phyloP scores from a whole-genome alignment of 2,888 invertebrate species.

The Atherix ibis region DNA sequence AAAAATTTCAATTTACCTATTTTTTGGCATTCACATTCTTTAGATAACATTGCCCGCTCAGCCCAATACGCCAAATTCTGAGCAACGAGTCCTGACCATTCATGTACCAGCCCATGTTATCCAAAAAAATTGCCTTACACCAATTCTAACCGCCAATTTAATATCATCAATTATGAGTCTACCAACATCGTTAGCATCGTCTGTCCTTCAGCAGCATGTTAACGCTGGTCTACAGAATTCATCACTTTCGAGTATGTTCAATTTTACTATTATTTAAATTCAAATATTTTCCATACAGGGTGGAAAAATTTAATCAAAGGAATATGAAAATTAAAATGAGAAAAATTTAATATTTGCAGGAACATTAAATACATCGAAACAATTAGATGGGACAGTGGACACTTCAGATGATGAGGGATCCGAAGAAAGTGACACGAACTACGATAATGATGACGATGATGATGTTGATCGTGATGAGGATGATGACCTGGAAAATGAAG shows the following conservation, averaged over 20 bases:
- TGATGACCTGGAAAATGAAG: conserved; percentile 44
- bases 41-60: conserved; percentile 71
- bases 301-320: background rate
- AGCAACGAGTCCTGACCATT: conserved; percentile 62
- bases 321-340: too few relatives aligned
- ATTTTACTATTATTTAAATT: background rate
- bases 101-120: conserved; percentile 78
- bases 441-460: conserved; percentile 59
- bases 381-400: conserved; percentile 50
- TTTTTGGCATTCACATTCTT: conserved; percentile 6
- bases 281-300: background rate
- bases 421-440: conserved; percentile 56
- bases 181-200: conserved; percentile 65
- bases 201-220: conserved; percentile 76
- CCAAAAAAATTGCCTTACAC: conserved; percentile 50
- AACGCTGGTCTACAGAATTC: conserved; percentile 56
- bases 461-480: conserved; percentile 51
- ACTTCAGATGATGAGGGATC: conserved; percentile 64
- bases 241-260: conserved; percentile 29
- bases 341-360: conserved; percentile 16
- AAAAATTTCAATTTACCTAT: too few relatives aligned
- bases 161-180: conserved; percentile 81
- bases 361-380: conserved; percentile 27
- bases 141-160: conserved; percentile 69
- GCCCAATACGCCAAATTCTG: conserved; percentile 51